These are phyloP conservation scores for Trichomycterus rosablanca DNA, from an alignment of 2,113 vertebrate species.

Conservation along the genomic window DNA sequence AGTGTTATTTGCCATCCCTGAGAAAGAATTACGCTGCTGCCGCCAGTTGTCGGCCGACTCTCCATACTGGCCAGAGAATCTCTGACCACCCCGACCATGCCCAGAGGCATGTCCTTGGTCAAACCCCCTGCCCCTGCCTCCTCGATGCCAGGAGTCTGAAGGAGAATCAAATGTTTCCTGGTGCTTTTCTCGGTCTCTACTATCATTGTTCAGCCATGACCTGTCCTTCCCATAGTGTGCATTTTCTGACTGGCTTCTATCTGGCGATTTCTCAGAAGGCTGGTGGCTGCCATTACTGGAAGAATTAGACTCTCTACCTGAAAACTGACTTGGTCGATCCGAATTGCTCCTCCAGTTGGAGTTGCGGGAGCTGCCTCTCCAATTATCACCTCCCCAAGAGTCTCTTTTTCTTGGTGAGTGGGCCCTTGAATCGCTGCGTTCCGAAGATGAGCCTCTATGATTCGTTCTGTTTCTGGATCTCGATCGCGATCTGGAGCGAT, in stretches of 20 bases:
- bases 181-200: constrained; percentile 69
- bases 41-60: constrained; percentile 79
- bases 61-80: constrained; percentile 62
- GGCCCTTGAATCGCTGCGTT: constrained; percentile 68
- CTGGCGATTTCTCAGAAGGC: constrained; percentile 62
- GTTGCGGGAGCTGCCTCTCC: constrained; percentile 48
- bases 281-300: constrained; percentile 57
- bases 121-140: constrained; percentile 70
- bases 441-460: constrained; percentile 69
- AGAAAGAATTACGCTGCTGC: constrained; percentile 81
- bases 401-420: constrained; percentile 83
- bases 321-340: constrained; percentile 68
- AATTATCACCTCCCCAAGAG: constrained; percentile 56
- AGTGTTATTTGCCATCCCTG: constrained; percentile 80
- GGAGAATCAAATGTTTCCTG: constrained; percentile 76
- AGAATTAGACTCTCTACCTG: constrained; percentile 66
- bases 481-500: constrained; percentile 65
- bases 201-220: constrained; percentile 68
- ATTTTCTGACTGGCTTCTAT: constrained; percentile 74
- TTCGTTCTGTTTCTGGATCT: constrained; percentile 76
- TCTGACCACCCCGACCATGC: constrained; percentile 62
- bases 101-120: constrained; percentile 72
- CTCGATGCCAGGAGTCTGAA: constrained; percentile 73
- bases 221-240: constrained; percentile 89
- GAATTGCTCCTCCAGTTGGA: constrained; percentile 74